phyloP scores from a whole-genome alignment of 2,113 vertebrate genomes.

The Piprites chloris region DNA sequence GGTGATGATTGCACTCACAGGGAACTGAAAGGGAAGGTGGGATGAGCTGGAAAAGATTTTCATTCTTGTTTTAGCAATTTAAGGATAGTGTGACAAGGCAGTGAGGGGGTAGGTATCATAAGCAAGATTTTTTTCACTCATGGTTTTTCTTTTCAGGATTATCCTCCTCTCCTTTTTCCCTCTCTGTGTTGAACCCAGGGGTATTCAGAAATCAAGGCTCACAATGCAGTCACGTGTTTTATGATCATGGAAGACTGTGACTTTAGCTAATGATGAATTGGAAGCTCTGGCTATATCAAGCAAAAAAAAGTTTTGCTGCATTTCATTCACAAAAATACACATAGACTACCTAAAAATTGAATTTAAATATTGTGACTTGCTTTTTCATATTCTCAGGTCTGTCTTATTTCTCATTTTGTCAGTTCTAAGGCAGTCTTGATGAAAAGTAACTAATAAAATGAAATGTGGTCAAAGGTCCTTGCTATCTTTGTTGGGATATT shows the following conservation, averaged over 20 bases:
- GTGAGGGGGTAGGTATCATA: not conserved
- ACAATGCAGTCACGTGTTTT: not conserved
- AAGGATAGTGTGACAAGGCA: not conserved
- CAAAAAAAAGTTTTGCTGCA: fast-evolving
- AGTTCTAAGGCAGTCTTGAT: not conserved
- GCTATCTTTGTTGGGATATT: not conserved
- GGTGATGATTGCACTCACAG: not conserved
- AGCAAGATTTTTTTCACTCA: not conserved
- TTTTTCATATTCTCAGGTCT: not conserved
- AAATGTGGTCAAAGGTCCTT: not conserved
- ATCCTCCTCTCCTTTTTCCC: not conserved
- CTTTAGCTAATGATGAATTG: not conserved
- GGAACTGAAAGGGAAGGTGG: not conserved
- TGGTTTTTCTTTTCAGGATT: not conserved
- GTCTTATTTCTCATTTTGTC: not conserved
- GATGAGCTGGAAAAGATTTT: not conserved
- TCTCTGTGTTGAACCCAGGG: not conserved
- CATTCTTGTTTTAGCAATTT: not conserved
- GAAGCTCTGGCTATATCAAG: not conserved
- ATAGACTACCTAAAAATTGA: not conserved
- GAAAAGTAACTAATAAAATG: not conserved
- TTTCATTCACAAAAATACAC: not conserved
- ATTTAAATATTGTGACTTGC: not conserved
- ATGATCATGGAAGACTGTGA: not conserved
- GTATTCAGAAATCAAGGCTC: not conserved